Base-by-base conservation (phyloP, 2,888 invertebrate species). In the Orgyia antiqua region DNA sequence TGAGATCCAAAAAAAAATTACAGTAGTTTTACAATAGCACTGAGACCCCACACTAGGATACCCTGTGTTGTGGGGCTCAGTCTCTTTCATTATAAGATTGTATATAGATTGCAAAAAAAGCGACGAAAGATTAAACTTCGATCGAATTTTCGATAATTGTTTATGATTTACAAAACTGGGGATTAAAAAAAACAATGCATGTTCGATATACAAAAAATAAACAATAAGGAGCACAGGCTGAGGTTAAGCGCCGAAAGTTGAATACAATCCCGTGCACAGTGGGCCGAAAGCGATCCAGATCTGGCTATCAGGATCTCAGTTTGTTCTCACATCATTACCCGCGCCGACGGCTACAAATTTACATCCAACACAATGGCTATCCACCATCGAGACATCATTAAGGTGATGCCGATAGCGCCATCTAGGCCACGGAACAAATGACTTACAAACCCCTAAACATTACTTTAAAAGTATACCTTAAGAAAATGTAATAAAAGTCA, bases 241-340 rank as follows among this genome's bases (percentile, higher is more conserved):
- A 58, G 64, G 56, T 57, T 58, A 51, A 59, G 52, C 50, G 69
- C 67, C 70, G 67, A 70, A 70, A 68, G 70, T 64, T 65, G 73
- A 74, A 76, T 73, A 69, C 75, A 70, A 68, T 67, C 70, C 68
- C 62, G 61, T 60, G 68, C 68, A 71, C 71, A 72, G 72, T 15
- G 74, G 69, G 70, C 74, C 70, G 70, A 68, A 65, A 71, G 69
- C 75, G 78, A 79, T 79, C 78, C 79, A 68, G 78, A 80, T 79
- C 80, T 66, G 75, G 76, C 79, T 79, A 80, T 80, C 80, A 70
- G 76, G 77, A 84, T 84, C 84, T 82, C 80, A 82, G 83, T 83
- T 80, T 83, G 84, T 86, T 86, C 86, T 86, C 86, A 86, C 86
- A 86, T 86, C 86, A 86, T 86, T 86, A 86, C 84, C 84, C 84